Conservation (phyloP, 1,140 invertebrate genomes). For the Cydia fagiglandana region DNA sequence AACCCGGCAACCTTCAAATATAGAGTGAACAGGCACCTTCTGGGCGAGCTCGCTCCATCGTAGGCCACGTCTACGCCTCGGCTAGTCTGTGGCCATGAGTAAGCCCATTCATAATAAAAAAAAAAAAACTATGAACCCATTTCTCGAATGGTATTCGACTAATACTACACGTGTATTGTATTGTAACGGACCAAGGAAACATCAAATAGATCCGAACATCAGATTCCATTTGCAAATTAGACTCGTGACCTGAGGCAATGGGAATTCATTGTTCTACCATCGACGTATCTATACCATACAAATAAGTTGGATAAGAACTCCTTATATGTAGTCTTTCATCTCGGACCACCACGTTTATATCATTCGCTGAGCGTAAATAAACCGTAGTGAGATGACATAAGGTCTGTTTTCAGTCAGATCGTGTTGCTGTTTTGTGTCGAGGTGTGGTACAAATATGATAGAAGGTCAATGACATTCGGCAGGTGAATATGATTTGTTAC, state of each 20-base stretch:
- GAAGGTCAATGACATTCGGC: conserved; percentile 25
- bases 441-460: conserved; percentile 10
- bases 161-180: not conserved
- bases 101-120: no score
- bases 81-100: no score
- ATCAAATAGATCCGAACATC: not conserved
- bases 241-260: conserved; percentile 21
- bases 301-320: conserved; percentile 25
- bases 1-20: no score
- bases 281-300: conserved; percentile 27
- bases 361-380: not conserved
- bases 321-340: conserved; percentile 30
- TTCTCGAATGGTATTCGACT: not conserved
- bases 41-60: no score
- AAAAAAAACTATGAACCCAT: not conserved
- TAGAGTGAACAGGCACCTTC: no score
- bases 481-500: conserved; percentile 27
- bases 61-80: no score
- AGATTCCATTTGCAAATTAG: conserved; percentile 26
- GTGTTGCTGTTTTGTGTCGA: not conserved
- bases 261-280: conserved; percentile 28
- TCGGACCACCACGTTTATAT: not conserved
- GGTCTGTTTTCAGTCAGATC: not conserved
- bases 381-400: not conserved
- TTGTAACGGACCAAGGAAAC: not conserved